These are phyloP conservation scores for Heterotilapia buettikoferi DNA, from an alignment of 2,113 vertebrate genomes.

Conservation along the genomic window DNA sequence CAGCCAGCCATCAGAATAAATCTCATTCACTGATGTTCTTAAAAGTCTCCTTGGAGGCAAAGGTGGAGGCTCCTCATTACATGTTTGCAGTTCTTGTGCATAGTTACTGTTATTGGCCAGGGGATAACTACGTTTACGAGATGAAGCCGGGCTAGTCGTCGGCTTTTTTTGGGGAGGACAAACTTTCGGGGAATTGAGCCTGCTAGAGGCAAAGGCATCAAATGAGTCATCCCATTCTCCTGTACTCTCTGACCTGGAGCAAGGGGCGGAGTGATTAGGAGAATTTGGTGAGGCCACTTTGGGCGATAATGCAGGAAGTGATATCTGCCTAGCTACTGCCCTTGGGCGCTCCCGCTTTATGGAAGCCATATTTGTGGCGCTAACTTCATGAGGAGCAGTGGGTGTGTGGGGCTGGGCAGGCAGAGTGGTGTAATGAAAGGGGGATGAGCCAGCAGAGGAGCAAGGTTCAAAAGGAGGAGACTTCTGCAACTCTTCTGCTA, in stretches of 20 bases:
- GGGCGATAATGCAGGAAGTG: constrained; percentile 59
- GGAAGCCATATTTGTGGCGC: constrained; percentile 18
- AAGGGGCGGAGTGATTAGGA: constrained; percentile 1
- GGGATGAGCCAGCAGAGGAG: constrained; percentile 70
- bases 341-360: constrained; percentile 62
- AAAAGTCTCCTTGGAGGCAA: constrained; percentile 62
- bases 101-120: background rate
- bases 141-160: constrained; percentile 3
- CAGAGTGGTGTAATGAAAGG: constrained; percentile 57
- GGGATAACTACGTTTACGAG: background rate
- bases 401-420: constrained; percentile 58
- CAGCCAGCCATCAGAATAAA: constrained; percentile 68
- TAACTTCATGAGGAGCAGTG: constrained; percentile 38
- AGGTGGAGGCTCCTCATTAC: constrained; percentile 55
- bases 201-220: constrained; percentile 83
- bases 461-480: constrained; percentile 80
- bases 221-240: constrained; percentile 84
- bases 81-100: background rate
- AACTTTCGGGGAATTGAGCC: constrained; percentile 71
- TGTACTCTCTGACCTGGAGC: constrained; percentile 48
- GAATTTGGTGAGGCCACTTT: constrained; percentile 9
- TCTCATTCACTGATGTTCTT: constrained; percentile 49
- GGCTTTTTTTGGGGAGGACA: constrained; percentile 7
- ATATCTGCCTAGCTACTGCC: constrained; percentile 68
- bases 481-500: constrained; percentile 83